Evolutionary conservation across 2,888 invertebrate species (phyloP), one percentile per base, ranked within the genome.

Genomic region (Amphimallon solstitiale): DNA sequence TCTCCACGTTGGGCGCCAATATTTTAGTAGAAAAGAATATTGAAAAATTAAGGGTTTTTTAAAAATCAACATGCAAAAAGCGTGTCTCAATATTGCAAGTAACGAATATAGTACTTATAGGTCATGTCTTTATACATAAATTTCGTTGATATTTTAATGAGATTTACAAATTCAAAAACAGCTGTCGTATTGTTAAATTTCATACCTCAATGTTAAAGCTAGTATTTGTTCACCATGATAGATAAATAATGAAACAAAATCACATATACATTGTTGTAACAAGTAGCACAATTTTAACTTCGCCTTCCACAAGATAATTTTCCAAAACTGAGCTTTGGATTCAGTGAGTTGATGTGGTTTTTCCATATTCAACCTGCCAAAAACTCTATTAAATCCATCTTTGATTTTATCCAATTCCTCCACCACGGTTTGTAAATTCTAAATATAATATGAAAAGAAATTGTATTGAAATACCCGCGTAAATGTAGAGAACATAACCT

Each of bases 391-490:
- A 75, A 86, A 88, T 21, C 84, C 84, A 70, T 84, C 84, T 14
- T 85, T 85, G 77, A 86, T 74, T 71, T 84, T 84, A 49, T 85
- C 81, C 77, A 86, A 81, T 71, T 85, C 85, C 67, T 84, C 84
- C 78, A 85, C 83, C 73, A 87, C 84, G 80, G 85, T 84, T 80
- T 87, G 86, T 77, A 88, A 78, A 77, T 87, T 85, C 88, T 88
- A 77, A 51, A 85, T 35, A 9, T 45, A 62, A n/a, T n/a, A n/a
- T n/a, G n/a, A n/a, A 62, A 19, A 66, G 34, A 46, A 23, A 51
- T 23, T n/a, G 15, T 15, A 23, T 37, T 29, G 23, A 46, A 29
- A 29, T 29, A 7, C 29, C 29, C 29, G 29, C 29, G 5, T 29
- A 45, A 14, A 38, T 17, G 29, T 21, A 52, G 43, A 48, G 65